Evolutionary conservation across 2,888 invertebrate species (phyloP).

Genomic region (Caenorhabditis sp.): DNA sequence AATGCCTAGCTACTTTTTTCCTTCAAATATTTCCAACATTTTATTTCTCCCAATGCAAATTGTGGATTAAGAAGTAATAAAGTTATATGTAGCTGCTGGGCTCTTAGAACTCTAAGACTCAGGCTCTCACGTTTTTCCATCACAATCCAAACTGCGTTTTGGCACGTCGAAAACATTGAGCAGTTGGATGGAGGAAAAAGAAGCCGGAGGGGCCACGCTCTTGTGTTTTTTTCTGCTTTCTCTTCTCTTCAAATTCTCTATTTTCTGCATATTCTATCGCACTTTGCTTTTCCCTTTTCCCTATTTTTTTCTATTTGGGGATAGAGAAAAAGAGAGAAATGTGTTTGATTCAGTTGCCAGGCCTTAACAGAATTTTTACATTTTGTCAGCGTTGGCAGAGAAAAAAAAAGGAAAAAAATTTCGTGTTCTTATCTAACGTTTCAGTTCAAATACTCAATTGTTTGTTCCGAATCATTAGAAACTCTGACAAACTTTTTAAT

Average conservation of each 20-base stretch:
- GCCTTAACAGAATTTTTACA: background rate
- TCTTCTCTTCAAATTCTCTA: constrained; percentile 27
- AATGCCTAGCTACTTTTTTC: background rate
- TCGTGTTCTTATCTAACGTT: background rate
- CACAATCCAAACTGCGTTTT: constrained; percentile 57
- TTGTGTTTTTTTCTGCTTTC: constrained; percentile 50
- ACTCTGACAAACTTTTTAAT: background rate
- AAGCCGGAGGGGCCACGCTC: constrained; percentile 44
- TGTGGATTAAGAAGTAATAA: too few species aligned
- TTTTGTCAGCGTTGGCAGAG: background rate
- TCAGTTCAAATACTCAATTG: too few species aligned
- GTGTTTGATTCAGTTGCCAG: background rate
- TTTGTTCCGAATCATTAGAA: background rate
- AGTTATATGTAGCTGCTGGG: too few species aligned
- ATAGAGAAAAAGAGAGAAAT: constrained; percentile 6
- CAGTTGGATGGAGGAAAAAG: constrained; percentile 37
- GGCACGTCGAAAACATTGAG: constrained; percentile 64
- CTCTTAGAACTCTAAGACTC: constrained; percentile 18
- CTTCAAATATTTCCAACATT: background rate
- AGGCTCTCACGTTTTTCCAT: constrained; percentile 25
- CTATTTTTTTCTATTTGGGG: constrained; percentile 12
- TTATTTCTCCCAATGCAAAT: too few species aligned
- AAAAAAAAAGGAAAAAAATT: background rate
- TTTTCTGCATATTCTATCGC: constrained; percentile 50
- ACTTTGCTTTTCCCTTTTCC: constrained; percentile 33